These are phyloP conservation scores for Cacatua alba DNA, from an alignment of 2,113 vertebrate genomes.

Conservation along the genomic window DNA sequence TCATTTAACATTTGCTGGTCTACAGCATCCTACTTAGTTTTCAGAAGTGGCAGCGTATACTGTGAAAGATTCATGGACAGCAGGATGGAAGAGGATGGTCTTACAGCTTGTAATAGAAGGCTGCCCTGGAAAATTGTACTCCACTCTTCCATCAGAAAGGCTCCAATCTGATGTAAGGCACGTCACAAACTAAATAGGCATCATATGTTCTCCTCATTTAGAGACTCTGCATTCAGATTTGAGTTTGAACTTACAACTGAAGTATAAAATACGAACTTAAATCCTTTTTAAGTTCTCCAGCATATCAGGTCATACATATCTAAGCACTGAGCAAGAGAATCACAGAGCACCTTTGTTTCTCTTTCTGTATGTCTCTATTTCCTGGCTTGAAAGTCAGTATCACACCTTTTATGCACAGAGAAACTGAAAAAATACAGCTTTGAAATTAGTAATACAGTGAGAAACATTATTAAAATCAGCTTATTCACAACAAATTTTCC, in stretches of 20 bases:
- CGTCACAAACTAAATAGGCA: neutral
- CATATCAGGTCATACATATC: accelerated
- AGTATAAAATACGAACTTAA: neutral
- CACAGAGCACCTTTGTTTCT: neutral
- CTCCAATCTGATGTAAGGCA: neutral
- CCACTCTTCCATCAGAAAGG: neutral
- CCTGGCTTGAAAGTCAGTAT: neutral
- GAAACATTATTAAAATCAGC: neutral
- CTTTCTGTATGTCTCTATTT: neutral
- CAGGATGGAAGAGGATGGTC: neutral
- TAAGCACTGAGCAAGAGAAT: neutral
- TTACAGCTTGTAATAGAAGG: neutral
- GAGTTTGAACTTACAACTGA: neutral
- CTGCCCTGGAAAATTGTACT: neutral
- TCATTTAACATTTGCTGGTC: neutral
- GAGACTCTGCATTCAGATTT: neutral
- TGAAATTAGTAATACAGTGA: neutral
- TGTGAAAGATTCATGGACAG: neutral
- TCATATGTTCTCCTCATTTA: neutral
- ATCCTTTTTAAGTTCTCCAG: neutral
- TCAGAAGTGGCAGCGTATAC: neutral
- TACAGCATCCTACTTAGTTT: neutral
- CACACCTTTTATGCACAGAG: neutral
- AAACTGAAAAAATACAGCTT: neutral
- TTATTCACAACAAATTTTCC: neutral